Evolutionary conservation across 2,797 vertebrate species (phyloP).

Genomic region (Botia almorhae): DNA sequence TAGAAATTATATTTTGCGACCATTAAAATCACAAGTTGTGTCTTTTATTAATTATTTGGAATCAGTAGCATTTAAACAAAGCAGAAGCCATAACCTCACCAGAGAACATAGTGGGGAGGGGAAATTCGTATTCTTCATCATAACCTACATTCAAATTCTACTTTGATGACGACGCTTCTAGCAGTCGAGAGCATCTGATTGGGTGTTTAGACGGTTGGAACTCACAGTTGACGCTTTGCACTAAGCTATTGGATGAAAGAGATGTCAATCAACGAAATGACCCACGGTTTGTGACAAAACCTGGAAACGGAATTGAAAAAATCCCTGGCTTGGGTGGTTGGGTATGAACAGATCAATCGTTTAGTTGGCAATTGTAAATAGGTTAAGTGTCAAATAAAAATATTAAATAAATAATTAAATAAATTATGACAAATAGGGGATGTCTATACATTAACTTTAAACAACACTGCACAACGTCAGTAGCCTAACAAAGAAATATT

Average conservation of each 20-base stretch:
- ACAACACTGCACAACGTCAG: not conserved
- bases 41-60: slow-evolving; percentile 4
- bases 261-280: slow-evolving; percentile 64
- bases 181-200: slow-evolving; percentile 59
- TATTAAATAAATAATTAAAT: not conserved
- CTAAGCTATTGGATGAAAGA: slow-evolving; percentile 61
- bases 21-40: not conserved
- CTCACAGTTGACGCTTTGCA: slow-evolving; percentile 54
- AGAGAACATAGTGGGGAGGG: slow-evolving; percentile 67
- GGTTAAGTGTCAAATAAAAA: no score
- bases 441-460: not conserved
- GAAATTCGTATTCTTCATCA: slow-evolving; percentile 62
- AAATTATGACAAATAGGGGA: not conserved
- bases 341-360: not conserved
- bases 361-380: not conserved
- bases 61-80: slow-evolving; percentile 70
- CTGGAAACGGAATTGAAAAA: slow-evolving; percentile 59
- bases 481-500: not conserved
- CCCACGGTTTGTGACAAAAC: slow-evolving; percentile 52
- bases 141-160: slow-evolving; percentile 74
- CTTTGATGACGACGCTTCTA: slow-evolving; percentile 69
- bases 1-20: not conserved
- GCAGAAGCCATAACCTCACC: slow-evolving; percentile 60
- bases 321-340: not conserved
- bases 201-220: slow-evolving; percentile 55